Evolutionary conservation across 2,113 vertebrate species (phyloP).

Genomic region (Gnathonemus echidnorhynchus): DNA sequence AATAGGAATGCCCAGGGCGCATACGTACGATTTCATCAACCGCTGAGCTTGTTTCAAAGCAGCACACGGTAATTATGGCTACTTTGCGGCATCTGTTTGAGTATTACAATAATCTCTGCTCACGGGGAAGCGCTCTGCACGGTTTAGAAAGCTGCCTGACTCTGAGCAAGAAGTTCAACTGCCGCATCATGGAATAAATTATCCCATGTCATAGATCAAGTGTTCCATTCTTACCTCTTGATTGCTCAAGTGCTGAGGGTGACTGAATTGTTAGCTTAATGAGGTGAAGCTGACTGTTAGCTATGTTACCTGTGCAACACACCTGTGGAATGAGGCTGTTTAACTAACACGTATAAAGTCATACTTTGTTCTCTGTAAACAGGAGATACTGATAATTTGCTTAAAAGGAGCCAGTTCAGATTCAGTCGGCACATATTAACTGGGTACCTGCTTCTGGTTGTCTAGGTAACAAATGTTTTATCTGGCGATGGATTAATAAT

Average conservation of each 20-base stretch:
- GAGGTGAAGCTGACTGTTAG: background rate
- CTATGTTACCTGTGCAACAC: background rate
- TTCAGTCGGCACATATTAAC: background rate
- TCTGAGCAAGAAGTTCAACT: background rate
- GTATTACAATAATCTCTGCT: background rate
- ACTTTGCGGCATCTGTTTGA: constrained; percentile 1
- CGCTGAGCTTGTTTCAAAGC: background rate
- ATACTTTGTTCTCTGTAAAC: background rate
- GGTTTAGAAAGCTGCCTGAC: background rate
- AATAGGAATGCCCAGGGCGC: background rate
- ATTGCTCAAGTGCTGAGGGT: background rate
- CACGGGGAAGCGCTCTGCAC: background rate
- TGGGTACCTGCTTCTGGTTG: background rate
- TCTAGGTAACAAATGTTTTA: constrained; percentile 6
- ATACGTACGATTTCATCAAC: background rate
- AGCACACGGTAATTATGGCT: background rate
- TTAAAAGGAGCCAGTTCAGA: background rate
- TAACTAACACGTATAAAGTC: background rate
- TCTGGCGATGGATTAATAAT: background rate
- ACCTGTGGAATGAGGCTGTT: background rate
- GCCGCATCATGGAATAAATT: background rate
- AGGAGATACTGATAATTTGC: background rate
- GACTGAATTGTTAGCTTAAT: background rate
- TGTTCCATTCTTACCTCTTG: background rate
- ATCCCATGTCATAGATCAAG: background rate